Conservation (phyloP, 2,113 vertebrate species). For the Paradoxurus hermaphroditus region DNA sequence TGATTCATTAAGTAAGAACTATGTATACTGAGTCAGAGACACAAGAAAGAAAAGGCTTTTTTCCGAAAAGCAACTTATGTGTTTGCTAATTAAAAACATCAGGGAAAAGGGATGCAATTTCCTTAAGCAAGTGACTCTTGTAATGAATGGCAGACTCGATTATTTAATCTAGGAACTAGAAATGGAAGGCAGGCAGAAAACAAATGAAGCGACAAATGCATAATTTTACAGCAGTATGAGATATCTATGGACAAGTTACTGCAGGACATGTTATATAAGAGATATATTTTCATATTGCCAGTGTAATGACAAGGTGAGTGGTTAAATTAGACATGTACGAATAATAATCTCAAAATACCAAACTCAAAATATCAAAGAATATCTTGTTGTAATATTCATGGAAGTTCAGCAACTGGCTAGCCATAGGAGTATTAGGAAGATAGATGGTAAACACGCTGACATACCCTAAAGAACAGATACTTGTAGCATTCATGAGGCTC, state of each 20-base stretch:
- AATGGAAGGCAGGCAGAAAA: background rate
- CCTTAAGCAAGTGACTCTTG: background rate
- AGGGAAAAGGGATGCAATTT: background rate
- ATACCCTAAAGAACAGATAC: background rate
- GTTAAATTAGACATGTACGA: background rate
- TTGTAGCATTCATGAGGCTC: background rate
- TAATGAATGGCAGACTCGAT: background rate
- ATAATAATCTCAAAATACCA: background rate
- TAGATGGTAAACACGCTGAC: background rate
- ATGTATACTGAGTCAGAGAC: background rate
- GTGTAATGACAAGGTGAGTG: background rate
- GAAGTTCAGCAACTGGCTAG: background rate
- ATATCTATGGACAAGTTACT: background rate
- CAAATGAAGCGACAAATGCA: background rate
- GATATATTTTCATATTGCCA: background rate
- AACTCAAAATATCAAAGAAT: background rate
- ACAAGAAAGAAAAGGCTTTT: background rate
- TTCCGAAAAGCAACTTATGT: background rate
- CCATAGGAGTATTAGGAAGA: background rate
- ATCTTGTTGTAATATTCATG: background rate
- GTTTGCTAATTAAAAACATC: background rate
- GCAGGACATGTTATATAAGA: background rate
- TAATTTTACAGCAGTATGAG: background rate
- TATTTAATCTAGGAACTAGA: background rate
- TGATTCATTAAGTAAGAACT: background rate